Conservation (phyloP, 2,888 invertebrate genomes). For the Hipparchia sbordonii region DNA sequence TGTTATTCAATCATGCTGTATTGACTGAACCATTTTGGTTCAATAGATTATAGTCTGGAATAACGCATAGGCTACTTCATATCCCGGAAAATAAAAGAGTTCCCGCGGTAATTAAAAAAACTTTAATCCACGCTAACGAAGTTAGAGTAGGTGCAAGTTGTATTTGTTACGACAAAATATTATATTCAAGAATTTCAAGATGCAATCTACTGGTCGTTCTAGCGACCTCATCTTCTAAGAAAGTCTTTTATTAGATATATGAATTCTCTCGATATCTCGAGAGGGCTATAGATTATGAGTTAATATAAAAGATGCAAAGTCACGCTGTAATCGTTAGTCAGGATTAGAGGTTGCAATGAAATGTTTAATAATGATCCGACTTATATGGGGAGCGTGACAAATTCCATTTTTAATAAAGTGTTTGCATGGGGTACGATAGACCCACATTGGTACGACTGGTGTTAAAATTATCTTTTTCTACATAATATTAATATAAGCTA, state of each 20-base stretch:
- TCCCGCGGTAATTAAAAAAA: too few relatives aligned
- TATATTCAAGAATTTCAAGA: too few relatives aligned
- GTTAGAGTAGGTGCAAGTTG: too few relatives aligned
- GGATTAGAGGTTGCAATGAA: conserved; percentile 65
- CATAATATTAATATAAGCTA: too few relatives aligned
- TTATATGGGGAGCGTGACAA: conserved; percentile 74
- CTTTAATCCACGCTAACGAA: too few relatives aligned
- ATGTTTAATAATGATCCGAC: conserved; percentile 57
- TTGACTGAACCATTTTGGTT: too few relatives aligned
- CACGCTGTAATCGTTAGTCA: conserved; percentile 69
- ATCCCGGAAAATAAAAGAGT: too few relatives aligned
- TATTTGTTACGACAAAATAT: too few relatives aligned
- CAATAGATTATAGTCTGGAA: too few relatives aligned
- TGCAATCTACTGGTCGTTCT: background rate
- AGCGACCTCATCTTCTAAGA: background rate
- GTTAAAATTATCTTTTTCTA: conserved; percentile 27
- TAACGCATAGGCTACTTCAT: too few relatives aligned
- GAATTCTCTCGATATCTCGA: conserved; percentile 2
- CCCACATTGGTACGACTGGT: conserved; percentile 26
- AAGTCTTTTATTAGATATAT: background rate
- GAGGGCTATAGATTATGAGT: conserved; percentile 26
- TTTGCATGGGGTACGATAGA: conserved; percentile 36
- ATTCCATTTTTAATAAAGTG: conserved; percentile 62
- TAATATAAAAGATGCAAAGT: conserved; percentile 56
- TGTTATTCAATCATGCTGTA: too few relatives aligned